Evolutionary conservation across 1,140 invertebrate genomes (phyloP).

Genomic region (Hesperophylax magnus): DNA sequence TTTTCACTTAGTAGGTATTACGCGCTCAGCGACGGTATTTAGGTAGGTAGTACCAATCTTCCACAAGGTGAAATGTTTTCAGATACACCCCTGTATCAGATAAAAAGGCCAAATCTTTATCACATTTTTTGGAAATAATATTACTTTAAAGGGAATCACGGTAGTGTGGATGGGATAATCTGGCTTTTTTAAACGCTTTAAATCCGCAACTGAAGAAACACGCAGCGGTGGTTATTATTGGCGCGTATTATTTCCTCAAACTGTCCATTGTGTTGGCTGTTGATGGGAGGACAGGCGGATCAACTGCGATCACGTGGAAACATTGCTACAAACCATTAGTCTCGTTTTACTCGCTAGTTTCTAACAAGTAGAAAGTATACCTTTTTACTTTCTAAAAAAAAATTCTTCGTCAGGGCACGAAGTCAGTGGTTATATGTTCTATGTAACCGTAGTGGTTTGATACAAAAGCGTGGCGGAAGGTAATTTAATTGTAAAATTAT

Average conservation of each 20-base stretch:
- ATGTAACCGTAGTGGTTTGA: too few species aligned
- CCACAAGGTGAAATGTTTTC: neutral
- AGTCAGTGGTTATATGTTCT: too few species aligned
- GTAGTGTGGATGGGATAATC: conserved; percentile 2
- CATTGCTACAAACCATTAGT: neutral
- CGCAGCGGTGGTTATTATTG: too few species aligned
- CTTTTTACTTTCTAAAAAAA: conserved; percentile 6
- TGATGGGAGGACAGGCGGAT: neutral
- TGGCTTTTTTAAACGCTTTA: conserved; percentile 11
- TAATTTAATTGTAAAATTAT: too few species aligned
- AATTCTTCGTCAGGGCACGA: too few species aligned
- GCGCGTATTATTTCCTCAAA: too few species aligned
- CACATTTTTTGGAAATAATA: neutral
- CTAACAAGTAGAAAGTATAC: neutral
- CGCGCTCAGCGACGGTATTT: too few species aligned
- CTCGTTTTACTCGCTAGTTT: too few species aligned
- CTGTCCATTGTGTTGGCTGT: neutral
- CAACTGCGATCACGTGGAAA: neutral
- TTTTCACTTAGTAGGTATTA: too few species aligned
- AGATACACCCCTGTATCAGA: neutral
- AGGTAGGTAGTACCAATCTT: too few species aligned
- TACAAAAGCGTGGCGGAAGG: too few species aligned
- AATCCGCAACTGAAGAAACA: conserved; percentile 30
- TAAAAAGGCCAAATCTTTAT: neutral
- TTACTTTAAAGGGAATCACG: neutral